Base-by-base conservation (phyloP, 2,113 vertebrate species). In the Channa argus region DNA sequence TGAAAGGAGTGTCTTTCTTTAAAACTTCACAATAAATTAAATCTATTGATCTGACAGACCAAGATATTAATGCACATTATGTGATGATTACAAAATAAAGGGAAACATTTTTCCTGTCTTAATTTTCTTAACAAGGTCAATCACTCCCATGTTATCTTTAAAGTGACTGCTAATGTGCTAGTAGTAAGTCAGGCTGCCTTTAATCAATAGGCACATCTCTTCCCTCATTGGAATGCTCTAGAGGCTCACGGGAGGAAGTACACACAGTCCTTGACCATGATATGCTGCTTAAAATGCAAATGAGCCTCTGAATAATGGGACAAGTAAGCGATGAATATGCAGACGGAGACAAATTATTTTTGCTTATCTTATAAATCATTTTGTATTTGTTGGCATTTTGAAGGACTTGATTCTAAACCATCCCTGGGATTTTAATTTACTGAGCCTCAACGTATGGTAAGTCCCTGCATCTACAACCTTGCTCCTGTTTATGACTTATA, bases 211-310 rank as follows among this genome's bases (percentile, higher is more conserved):
- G 55, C 60, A 59, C 77, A 86, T 86, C 74, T 84, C 78, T 74
- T 66, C 63, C 43, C 79, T 91, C 87, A 90, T 89, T 88, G 85
- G 85, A 85, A 91, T 91, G 89, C 88, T 86, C 79, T 75, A 63
- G 80, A 74, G 70, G 81, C 79, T 63, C 34, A 50, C n/a, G 41
- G 50, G 63, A 82, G 84, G 77, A 86, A 71, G 88, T 72, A 89
- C 88, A 86, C 82, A 82, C 77, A 88, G 91, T 90, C 89, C 88
- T 93, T 90, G 89, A 90, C 91, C 90, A 87, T 89, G 75, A 87
- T 87, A 82, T 52, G 80, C 86, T 83, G 80, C 87, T 90, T 90
- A 86, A 91, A 90, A 91, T 91, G 88, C 76, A 90, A 91, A 92
- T 88, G 80, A 85, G 81, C 53, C 71, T 60, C 69, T 83, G 80